These are phyloP conservation scores for Pterocles gutturalis DNA, from an alignment of 2,113 vertebrate genomes.

Conservation along the genomic window DNA sequence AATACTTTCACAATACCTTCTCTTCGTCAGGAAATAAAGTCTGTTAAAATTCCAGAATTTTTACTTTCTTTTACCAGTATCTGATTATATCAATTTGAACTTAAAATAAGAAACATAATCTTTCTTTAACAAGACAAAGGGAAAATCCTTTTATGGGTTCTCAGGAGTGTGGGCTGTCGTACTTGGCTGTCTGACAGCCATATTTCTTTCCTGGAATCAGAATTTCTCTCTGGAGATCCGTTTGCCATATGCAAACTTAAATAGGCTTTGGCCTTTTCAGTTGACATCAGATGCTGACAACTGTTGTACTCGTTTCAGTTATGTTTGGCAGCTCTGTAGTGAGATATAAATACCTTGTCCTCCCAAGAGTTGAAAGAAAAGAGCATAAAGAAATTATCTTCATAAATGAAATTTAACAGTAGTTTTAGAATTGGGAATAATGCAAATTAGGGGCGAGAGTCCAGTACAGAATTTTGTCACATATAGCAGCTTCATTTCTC, in stretches of 20 bases:
- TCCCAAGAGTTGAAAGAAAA: neutral
- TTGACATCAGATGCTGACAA: constrained; percentile 39
- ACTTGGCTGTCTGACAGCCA: constrained; percentile 48
- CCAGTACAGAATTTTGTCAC: neutral
- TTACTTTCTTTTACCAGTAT: neutral
- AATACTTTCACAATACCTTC: neutral
- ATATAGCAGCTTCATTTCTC: neutral
- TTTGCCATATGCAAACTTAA: constrained; percentile 55
- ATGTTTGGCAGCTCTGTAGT: neutral
- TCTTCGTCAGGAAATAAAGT: neutral
- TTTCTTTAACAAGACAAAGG: neutral
- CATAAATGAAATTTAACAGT: neutral
- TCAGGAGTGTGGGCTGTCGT: neutral
- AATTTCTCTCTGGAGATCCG: constrained; percentile 28
- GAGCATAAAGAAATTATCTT: neutral
- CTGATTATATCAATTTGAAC: neutral
- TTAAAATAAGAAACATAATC: neutral
- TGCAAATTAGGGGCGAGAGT: neutral
- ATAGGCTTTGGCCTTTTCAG: constrained; percentile 44
- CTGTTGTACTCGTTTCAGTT: constrained; percentile 43
- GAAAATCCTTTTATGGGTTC: neutral
- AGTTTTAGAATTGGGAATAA: neutral
- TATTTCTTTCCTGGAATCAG: constrained; percentile 28
- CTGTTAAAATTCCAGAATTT: neutral
- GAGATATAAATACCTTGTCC: constrained; percentile 5